Conservation (phyloP, 2,113 vertebrate genomes). For the Corapipo altera region DNA sequence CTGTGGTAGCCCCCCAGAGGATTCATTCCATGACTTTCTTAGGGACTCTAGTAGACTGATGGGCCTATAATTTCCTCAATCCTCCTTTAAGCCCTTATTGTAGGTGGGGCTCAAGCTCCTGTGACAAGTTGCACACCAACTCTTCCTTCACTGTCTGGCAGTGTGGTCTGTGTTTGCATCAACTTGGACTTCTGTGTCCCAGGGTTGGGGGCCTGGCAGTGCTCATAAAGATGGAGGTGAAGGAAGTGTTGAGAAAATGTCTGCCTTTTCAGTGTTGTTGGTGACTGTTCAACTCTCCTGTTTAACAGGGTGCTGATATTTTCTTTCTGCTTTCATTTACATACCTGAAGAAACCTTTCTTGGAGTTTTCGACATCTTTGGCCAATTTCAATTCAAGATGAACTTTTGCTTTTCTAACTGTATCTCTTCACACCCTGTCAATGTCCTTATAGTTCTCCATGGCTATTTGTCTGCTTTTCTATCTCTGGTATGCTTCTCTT, state of each 20-base stretch:
- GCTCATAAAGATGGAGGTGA: neutral
- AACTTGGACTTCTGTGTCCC: neutral
- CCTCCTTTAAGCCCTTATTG: neutral
- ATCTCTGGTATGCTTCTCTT: neutral
- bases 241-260: neutral
- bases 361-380: neutral
- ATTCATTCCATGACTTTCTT: neutral
- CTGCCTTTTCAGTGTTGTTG: neutral
- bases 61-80: neutral
- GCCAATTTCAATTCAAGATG: neutral
- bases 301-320: neutral
- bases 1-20: neutral
- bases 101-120: neutral
- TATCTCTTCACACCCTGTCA: too few species aligned
- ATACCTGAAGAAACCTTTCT: neutral
- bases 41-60: neutral
- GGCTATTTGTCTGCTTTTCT: neutral
- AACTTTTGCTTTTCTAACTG: neutral
- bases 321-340: neutral
- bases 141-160: neutral
- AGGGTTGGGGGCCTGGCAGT: neutral
- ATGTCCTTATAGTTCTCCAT: neutral
- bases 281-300: neutral
- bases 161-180: neutral
- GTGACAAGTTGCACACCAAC: neutral